Evolutionary conservation across 2,888 invertebrate species (phyloP).

Genomic region (Cataglyphis rosenhaueri): DNA sequence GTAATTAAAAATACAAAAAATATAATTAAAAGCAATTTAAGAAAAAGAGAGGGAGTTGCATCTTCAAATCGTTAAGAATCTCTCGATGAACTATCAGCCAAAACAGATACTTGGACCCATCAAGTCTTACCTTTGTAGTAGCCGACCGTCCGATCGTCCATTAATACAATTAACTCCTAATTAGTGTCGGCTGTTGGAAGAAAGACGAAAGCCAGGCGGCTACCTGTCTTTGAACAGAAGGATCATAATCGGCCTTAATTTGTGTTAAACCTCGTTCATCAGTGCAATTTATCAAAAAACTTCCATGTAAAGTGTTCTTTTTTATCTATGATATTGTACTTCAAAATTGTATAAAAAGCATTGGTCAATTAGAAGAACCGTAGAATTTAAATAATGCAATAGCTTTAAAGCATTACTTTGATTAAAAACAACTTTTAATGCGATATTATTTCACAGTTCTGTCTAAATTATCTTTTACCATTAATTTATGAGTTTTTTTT

Average conservation of each 20-base stretch:
- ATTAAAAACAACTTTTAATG: not conserved
- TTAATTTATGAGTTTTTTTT: not conserved
- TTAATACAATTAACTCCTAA: slow-evolving; percentile 77
- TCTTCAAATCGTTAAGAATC: slow-evolving; percentile 1
- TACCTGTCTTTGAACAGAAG: slow-evolving; percentile 64
- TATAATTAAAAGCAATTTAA: not conserved
- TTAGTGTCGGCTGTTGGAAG: slow-evolving; percentile 62
- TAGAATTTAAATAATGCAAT: slow-evolving; percentile 9
- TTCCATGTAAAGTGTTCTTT: slow-evolving; percentile 27
- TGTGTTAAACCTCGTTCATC: slow-evolving; percentile 42
- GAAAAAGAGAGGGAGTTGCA: not conserved
- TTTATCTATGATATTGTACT: not conserved
- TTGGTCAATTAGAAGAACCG: slow-evolving; percentile 32
- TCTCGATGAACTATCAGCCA: slow-evolving; percentile 54
- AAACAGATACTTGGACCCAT: slow-evolving; percentile 61
- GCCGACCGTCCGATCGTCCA: slow-evolving; percentile 70
- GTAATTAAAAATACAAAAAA: slow-evolving; percentile 11
- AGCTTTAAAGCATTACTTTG: not conserved
- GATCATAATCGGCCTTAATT: slow-evolving; percentile 52
- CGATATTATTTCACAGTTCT: not conserved
- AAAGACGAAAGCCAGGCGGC: slow-evolving; percentile 58
- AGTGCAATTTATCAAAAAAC: slow-evolving; percentile 34
- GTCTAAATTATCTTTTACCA: slow-evolving; percentile 1
- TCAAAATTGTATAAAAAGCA: not conserved
- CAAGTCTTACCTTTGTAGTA: slow-evolving; percentile 65